A percentile compares a stretch with the other conserved stretches of the same genome.
These are phyloP conservation scores for Mystacides longicornis DNA, from an alignment of 2,888 invertebrate genomes.

Conservation along the genomic window DNA sequence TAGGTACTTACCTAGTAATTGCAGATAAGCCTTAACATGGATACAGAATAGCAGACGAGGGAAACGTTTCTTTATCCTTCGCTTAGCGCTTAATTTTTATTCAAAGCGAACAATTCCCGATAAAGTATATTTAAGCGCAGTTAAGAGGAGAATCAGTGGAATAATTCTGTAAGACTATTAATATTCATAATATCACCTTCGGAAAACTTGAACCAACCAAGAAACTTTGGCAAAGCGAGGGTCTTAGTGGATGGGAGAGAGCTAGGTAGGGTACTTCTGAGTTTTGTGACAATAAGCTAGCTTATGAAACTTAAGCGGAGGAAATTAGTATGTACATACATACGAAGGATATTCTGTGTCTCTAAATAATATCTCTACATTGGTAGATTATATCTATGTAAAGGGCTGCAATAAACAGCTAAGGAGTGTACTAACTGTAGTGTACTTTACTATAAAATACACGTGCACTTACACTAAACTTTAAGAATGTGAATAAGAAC, in stretches of 20 bases:
- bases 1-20: constrained; percentile 1
- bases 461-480: no score
- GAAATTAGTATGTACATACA: constrained; percentile 24
- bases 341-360: no score
- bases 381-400: no score
- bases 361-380: no score
- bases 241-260: constrained; percentile 1
- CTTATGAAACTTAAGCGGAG: constrained; percentile 25
- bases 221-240: constrained; percentile 18
- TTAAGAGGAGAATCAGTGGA: constrained; percentile 15
- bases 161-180: constrained; percentile 32
- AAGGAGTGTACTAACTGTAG: no score
- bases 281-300: constrained; percentile 26
- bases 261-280: constrained; percentile 13
- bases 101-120: constrained; percentile 4
- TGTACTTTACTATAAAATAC: no score
- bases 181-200: constrained; percentile 45
- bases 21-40: constrained; percentile 7
- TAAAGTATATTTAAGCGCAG: constrained; percentile 17
- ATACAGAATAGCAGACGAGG: no score
- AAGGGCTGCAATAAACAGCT: no score
- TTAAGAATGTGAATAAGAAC: no score
- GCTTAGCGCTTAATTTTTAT: constrained; percentile 9
- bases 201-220: constrained; percentile 18
- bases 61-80: no score